phyloP scores from a whole-genome alignment of 2,113 vertebrate genomes.

The Pycnonotus jocosus region DNA sequence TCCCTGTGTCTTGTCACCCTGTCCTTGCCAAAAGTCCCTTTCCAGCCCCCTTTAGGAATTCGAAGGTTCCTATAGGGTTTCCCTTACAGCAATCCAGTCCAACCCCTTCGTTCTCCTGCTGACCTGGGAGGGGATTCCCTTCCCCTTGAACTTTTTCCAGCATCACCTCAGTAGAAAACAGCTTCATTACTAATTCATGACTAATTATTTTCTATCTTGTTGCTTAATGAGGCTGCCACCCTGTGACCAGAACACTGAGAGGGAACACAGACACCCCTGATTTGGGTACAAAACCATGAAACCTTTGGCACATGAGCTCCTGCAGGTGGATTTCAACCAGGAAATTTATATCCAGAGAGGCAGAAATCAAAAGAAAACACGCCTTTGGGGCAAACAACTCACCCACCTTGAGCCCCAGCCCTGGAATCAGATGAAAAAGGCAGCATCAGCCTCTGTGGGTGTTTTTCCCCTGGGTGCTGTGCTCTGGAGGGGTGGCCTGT shows the following conservation, averaged over 20 bases:
- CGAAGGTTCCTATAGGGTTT: not conserved
- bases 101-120: accelerated
- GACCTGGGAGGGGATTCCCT: not conserved
- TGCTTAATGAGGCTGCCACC: not conserved
- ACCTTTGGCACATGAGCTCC: not conserved
- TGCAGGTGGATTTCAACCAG: not conserved
- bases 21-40: not conserved
- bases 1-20: not conserved
- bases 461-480: not conserved
- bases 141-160: not conserved
- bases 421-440: not conserved
- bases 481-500: not conserved
- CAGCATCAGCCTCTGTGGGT: not conserved
- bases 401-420: not conserved
- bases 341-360: not conserved
- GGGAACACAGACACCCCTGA: not conserved
- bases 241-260: not conserved
- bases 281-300: not conserved
- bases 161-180: not conserved
- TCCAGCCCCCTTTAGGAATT: not conserved
- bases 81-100: not conserved
- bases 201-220: accelerated
- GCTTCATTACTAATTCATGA: not conserved
- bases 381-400: not conserved
- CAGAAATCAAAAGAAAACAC: not conserved